phyloP scores from a whole-genome alignment of 1,140 invertebrate genomes.

The Drosophila elegans region DNA sequence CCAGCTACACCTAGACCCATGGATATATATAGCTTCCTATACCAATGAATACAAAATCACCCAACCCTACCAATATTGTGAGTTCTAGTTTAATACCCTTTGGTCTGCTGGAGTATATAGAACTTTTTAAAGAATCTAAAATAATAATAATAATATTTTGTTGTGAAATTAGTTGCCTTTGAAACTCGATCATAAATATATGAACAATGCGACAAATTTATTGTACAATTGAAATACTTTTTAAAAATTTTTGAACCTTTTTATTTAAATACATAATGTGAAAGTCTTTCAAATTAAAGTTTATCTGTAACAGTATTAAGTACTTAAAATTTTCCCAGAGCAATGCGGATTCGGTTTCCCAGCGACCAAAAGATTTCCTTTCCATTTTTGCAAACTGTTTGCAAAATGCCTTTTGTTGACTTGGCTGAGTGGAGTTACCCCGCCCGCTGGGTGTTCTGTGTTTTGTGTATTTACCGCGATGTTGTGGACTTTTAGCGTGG shows the following conservation, averaged over 20 bases:
- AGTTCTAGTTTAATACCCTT: constrained; percentile 12
- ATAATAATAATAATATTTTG: neutral
- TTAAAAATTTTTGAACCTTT: too few species aligned
- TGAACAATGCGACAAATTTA: neutral
- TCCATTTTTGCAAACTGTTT: constrained; percentile 44
- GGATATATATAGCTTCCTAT: constrained; percentile 18
- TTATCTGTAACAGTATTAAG: neutral
- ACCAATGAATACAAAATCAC: constrained; percentile 18
- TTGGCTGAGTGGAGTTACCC: constrained; percentile 36
- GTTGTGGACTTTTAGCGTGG: constrained; percentile 40
- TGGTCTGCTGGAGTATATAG: neutral
- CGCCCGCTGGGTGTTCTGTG: constrained; percentile 10
- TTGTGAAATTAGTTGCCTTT: too few species aligned
- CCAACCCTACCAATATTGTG: constrained; percentile 21
- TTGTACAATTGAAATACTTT: neutral
- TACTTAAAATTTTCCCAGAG: constrained; percentile 19
- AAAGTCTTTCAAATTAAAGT: neutral
- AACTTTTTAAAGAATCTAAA: neutral
- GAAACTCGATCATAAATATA: too few species aligned
- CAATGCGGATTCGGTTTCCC: constrained; percentile 23
- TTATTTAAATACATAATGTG: too few species aligned
- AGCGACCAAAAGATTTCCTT: constrained; percentile 5
- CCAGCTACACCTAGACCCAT: constrained; percentile 25
- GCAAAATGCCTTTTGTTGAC: constrained; percentile 58
- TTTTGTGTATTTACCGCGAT: constrained; percentile 45